These are phyloP conservation scores for Catocala sponsa DNA, from an alignment of 2,888 invertebrate genomes.

Conservation along the genomic window DNA sequence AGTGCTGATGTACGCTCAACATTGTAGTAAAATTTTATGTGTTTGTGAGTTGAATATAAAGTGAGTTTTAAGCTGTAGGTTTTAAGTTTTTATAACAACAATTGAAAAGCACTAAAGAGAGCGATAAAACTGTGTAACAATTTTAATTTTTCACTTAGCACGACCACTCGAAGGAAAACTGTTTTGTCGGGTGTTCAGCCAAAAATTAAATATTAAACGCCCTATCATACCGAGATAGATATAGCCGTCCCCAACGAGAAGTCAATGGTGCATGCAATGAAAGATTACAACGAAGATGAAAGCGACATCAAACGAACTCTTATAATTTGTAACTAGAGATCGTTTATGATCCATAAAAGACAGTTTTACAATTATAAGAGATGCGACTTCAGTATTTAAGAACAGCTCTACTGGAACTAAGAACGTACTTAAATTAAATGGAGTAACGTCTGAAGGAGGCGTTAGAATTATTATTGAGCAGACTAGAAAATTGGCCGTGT, in stretches of 20 bases:
- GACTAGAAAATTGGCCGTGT: conserved; percentile 55
- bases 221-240: neutral
- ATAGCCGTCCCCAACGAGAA: neutral
- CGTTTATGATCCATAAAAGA: conserved; percentile 47
- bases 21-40: conserved; percentile 36
- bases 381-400: conserved; percentile 57
- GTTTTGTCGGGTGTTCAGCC: neutral
- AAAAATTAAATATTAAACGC: neutral
- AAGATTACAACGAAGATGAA: conserved; percentile 17
- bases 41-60: conserved; percentile 5
- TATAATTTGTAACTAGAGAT: conserved; percentile 41
- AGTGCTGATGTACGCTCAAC: conserved; percentile 39
- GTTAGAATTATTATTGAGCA: conserved; percentile 51
- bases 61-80: neutral
- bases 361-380: conserved; percentile 57
- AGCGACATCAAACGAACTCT: conserved; percentile 10
- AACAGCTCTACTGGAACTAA: conserved; percentile 59
- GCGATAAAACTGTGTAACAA: neutral
- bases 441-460: conserved; percentile 54
- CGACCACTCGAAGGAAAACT: neutral
- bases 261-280: conserved; percentile 17
- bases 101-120: too few species aligned
- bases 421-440: conserved; percentile 62
- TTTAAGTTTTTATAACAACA: neutral
- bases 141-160: neutral